Conservation (phyloP, 2,888 invertebrate genomes). For the Leucania comma region DNA sequence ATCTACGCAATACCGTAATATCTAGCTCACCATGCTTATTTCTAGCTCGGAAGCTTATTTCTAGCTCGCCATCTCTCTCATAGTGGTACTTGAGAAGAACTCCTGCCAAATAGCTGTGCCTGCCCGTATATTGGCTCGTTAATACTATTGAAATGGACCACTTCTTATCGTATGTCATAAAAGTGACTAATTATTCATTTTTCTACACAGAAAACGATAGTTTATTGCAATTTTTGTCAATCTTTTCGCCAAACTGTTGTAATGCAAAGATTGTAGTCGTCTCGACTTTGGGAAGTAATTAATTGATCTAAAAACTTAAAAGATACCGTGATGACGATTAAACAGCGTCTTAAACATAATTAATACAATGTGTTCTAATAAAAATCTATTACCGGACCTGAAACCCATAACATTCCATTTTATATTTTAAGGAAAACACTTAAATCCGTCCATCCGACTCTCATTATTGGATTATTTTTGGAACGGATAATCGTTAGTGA, state of each 20-base stretch:
- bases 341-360: background rate
- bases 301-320: background rate
- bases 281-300: background rate
- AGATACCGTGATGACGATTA: background rate
- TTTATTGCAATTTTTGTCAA: background rate
- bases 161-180: background rate
- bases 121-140: background rate
- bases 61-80: too few species aligned
- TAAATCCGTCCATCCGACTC: background rate
- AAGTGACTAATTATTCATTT: background rate
- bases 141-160: background rate
- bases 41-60: too few species aligned
- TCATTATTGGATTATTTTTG: conserved; percentile 20
- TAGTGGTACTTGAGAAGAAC: background rate
- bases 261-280: too few species aligned
- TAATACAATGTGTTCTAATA: background rate
- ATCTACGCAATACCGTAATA: too few species aligned
- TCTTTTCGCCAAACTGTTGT: too few species aligned
- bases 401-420: conserved; percentile 10
- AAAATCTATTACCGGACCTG: conserved; percentile 19
- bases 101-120: conserved; percentile 6
- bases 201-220: background rate
- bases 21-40: too few species aligned
- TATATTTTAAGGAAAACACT: conserved; percentile 19
- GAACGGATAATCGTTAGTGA: conserved; percentile 14